Evolutionary conservation across 2,113 vertebrate species (phyloP), one percentile per base, ranked within the genome.

Genomic region (Origma solitaria): DNA sequence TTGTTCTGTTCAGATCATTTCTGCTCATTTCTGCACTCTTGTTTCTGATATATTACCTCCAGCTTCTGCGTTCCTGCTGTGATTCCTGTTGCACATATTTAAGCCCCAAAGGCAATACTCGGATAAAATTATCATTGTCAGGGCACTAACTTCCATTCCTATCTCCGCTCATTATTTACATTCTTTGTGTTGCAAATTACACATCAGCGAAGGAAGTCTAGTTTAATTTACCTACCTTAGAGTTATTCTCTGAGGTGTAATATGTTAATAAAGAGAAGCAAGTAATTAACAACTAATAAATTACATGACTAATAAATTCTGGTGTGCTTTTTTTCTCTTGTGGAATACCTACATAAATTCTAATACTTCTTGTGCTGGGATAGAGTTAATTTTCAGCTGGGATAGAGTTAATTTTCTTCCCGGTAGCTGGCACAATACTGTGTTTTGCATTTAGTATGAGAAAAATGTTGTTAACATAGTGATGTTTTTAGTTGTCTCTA

Each of bases 271-370:
- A 95, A 93, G 68, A 92, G 82, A 90, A 93, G 68, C 42, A 95
- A 93, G 80, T 94, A 92, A 96, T 96, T 96, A 94, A 94, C 82
- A 88, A 86, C 71, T 94, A 95, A 94, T 93, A 94, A 93, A 90
- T 95, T 96, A 93, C 60, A 56, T 56, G 64, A 87, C 62, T 96
- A 91, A 90, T 95, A 92, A 82, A 81, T 94, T 95, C 68, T 66
- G 11, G 33, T 82, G 28, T 76, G 56, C 37, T 51, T 86, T 91
- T 81, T 51, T 81, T 10, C 57, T 49, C 54, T 69, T 5, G 1
- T 50, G 20, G 25, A 86, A 57, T 77, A 33, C 19, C 31, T 82
- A 49, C 38, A 81, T 80, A 85, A 86, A 44, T 90, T 88, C 7
- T 53, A 78, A 54, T 54, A 40, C 4, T 66, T 53, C 11, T 71